These are phyloP conservation scores for Epinotia demarniana DNA, from an alignment of 2,888 invertebrate species.

Conservation along the genomic window DNA sequence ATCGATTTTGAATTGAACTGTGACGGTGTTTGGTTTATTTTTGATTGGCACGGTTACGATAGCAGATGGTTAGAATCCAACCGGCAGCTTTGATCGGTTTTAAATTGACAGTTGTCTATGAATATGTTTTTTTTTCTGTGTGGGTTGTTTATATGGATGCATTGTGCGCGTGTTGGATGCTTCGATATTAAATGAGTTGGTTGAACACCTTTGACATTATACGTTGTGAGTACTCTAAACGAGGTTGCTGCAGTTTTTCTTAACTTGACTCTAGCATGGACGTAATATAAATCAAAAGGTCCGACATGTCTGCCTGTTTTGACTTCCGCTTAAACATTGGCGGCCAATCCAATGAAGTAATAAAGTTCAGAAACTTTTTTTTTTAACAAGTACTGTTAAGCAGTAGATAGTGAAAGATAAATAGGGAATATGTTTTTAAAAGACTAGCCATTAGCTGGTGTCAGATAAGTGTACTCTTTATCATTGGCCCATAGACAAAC, in stretches of 20 bases:
- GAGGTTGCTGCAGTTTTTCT: background rate
- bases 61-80: slow-evolving; percentile 67
- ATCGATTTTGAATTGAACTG: slow-evolving; percentile 35
- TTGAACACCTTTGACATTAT: background rate
- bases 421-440: too few relatives aligned
- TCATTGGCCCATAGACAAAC: too few relatives aligned
- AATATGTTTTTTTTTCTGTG: slow-evolving; percentile 51
- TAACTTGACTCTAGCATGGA: background rate
- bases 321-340: too few relatives aligned
- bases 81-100: slow-evolving; percentile 65
- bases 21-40: background rate
- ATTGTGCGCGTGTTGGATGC: slow-evolving; percentile 13
- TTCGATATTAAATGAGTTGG: slow-evolving; percentile 12
- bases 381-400: too few relatives aligned
- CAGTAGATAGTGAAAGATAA: too few relatives aligned
- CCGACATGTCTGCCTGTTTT: too few relatives aligned
- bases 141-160: slow-evolving; percentile 34
- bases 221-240: background rate
- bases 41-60: slow-evolving; percentile 13
- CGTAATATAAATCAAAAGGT: too few relatives aligned
- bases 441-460: too few relatives aligned
- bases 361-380: too few relatives aligned
- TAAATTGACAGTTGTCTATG: slow-evolving; percentile 73
- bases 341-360: too few relatives aligned
- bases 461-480: too few relatives aligned